Percentiles rank a stretch among this genome's conserved stretches.
These are phyloP conservation scores for Trachythela sp. DNA, from an alignment of 64 coral and sea anemone genomes.

Conservation along the genomic window DNA sequence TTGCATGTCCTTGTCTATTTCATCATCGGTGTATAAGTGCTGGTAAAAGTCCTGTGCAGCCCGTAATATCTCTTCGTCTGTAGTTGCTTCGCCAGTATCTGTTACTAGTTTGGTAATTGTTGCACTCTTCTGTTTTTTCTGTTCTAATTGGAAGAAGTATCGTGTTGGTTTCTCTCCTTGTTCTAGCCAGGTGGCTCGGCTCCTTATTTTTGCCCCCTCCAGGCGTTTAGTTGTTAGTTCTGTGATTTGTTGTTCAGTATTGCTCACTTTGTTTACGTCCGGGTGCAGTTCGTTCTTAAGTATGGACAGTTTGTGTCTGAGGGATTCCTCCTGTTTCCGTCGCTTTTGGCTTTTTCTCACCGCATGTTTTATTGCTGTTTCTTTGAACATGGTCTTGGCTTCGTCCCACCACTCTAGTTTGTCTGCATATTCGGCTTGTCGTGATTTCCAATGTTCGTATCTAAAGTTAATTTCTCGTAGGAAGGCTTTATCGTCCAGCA, in stretches of 20 bases:
- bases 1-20: neutral
- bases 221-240: neutral
- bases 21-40: neutral
- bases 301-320: neutral
- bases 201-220: neutral
- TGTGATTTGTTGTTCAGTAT: neutral
- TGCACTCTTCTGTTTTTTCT: neutral
- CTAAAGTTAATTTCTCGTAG: neutral
- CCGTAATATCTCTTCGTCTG: neutral
- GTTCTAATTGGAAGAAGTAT: constrained; percentile 14
- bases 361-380: neutral
- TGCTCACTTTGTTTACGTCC: neutral
- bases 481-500: neutral
- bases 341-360: neutral
- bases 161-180: neutral
- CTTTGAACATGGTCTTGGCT: neutral
- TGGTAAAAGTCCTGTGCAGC: neutral
- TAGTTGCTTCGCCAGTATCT: too few relatives aligned
- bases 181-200: neutral
- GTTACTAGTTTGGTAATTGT: too few relatives aligned
- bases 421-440: neutral
- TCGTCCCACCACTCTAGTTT: neutral
- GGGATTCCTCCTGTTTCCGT: neutral
- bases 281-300: neutral
- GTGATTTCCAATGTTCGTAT: neutral